These are phyloP conservation scores for Lepidotrigona ventralis DNA, from an alignment of 1,140 invertebrate species.

Conservation along the genomic window DNA sequence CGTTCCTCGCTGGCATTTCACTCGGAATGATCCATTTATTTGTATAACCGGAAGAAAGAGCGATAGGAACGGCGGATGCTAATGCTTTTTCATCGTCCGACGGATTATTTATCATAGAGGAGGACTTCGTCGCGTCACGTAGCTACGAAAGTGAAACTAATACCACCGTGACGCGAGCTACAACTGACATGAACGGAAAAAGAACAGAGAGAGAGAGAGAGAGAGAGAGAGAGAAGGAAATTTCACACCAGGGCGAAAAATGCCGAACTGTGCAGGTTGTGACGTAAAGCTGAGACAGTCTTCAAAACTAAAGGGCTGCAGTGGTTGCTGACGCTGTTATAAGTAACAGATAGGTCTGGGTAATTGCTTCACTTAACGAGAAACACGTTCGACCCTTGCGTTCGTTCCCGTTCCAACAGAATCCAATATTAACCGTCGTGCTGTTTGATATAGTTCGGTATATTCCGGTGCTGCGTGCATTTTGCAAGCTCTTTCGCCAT, in stretches of 20 bases:
- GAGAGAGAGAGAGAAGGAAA: background rate
- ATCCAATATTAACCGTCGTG: slow-evolving; percentile 70
- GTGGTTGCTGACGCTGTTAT: slow-evolving; percentile 73
- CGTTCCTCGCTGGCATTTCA: background rate
- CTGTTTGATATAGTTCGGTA: slow-evolving; percentile 67
- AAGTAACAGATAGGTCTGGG: slow-evolving; percentile 75
- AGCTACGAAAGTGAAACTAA: slow-evolving; percentile 16
- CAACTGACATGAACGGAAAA: background rate
- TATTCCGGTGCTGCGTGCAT: slow-evolving; percentile 54
- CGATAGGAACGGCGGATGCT: background rate
- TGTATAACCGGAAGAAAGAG: background rate
- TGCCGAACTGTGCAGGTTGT: slow-evolving; percentile 53
- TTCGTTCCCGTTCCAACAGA: slow-evolving; percentile 47
- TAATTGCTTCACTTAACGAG: slow-evolving; percentile 79
- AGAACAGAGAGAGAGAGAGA: background rate
- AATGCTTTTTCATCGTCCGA: background rate
- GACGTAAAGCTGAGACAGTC: slow-evolving; percentile 70
- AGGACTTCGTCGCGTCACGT: background rate
- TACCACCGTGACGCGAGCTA: background rate
- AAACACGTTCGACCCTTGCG: slow-evolving; percentile 75
- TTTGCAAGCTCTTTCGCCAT: slow-evolving; percentile 45
- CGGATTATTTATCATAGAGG: background rate
- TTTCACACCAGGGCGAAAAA: slow-evolving; percentile 17
- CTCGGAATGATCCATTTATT: slow-evolving; percentile 6
- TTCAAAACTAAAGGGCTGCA: slow-evolving; percentile 74